Evolutionary conservation across 2,888 invertebrate genomes (phyloP).

Genomic region (Eupsilia transversa): DNA sequence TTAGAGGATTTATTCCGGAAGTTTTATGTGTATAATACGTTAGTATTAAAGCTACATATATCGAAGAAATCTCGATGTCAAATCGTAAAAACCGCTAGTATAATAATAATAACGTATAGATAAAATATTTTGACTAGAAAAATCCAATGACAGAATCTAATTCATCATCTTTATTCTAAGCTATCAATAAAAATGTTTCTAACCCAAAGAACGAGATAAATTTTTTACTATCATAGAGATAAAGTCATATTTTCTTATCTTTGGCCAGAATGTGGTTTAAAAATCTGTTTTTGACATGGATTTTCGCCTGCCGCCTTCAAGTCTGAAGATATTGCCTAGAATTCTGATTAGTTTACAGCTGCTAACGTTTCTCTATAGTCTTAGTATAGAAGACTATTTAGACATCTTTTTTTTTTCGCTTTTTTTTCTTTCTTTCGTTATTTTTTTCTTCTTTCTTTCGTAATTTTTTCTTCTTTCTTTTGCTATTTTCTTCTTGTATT

Average conservation of each 20-base stretch:
- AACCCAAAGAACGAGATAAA: slow-evolving; percentile 5
- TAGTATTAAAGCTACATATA: no score
- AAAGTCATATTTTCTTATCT: neutral
- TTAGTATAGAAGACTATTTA: neutral
- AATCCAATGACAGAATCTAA: neutral
- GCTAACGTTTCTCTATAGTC: neutral
- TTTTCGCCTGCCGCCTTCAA: neutral
- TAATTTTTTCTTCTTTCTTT: neutral
- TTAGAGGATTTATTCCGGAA: no score
- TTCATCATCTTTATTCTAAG: neutral
- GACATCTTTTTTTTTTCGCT: neutral
- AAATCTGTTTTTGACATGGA: slow-evolving; percentile 19
- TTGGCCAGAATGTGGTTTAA: neutral
- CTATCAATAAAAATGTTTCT: slow-evolving; percentile 3
- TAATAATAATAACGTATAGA: no score
- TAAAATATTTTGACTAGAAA: neutral
- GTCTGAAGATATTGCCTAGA: neutral
- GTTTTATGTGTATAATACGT: no score
- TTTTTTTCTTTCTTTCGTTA: neutral
- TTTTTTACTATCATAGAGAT: slow-evolving; percentile 19
- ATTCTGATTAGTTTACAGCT: neutral
- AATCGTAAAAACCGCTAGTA: no score
- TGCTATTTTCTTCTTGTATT: neutral
- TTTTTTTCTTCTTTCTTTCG: accelerated
- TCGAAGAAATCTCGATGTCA: no score